Percentiles rank a stretch among this genome's conserved stretches.
These are phyloP conservation scores for Rhagologus leucostigma DNA, from an alignment of 2,113 vertebrate genomes.

Conservation along the genomic window DNA sequence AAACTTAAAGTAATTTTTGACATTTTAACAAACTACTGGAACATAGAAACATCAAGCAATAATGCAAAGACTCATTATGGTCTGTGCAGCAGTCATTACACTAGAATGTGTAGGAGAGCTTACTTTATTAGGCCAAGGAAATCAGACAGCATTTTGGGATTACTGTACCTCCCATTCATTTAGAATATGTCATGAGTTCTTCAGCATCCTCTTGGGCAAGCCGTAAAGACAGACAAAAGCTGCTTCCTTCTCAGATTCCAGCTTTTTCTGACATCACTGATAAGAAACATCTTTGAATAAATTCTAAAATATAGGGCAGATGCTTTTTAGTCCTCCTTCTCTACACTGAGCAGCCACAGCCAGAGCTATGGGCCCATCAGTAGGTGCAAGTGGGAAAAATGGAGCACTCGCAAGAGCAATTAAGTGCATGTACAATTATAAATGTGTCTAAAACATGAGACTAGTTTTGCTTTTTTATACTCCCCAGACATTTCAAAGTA, in stretches of 20 bases:
- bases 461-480: background rate
- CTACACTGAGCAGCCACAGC: background rate
- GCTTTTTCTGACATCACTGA: background rate
- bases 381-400: background rate
- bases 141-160: background rate
- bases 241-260: background rate
- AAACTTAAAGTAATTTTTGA: background rate
- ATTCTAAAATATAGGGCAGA: background rate
- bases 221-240: background rate
- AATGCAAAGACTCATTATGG: background rate
- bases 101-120: background rate
- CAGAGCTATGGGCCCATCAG: background rate
- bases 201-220: background rate
- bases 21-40: background rate
- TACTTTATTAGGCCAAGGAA: background rate
- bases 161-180: background rate
- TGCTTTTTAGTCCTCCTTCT: background rate
- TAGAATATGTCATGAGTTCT: background rate
- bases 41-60: background rate
- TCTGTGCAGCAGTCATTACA: background rate
- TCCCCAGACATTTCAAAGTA: background rate
- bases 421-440: constrained; percentile 26
- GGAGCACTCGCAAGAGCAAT: background rate
- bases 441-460: background rate
- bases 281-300: background rate